A percentile compares a stretch with the other conserved stretches of the same genome.
phyloP scores from a whole-genome alignment of 2,888 invertebrate species.

The Hypomecis atomaria region DNA sequence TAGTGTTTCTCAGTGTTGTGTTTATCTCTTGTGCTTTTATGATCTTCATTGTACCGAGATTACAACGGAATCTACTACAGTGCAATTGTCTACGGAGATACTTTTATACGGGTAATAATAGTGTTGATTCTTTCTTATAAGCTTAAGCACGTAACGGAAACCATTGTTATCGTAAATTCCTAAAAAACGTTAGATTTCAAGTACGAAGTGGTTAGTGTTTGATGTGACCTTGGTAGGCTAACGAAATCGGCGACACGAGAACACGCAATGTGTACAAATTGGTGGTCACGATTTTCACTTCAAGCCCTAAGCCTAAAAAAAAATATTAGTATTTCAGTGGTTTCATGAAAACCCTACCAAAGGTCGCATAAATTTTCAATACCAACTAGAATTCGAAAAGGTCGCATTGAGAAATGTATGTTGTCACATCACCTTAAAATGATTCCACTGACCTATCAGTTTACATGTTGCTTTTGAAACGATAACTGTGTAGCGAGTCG shows the following conservation, averaged over 20 bases:
- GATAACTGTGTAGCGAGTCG: conserved; percentile 39
- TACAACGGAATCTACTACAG: conserved; percentile 43
- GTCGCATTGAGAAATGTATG: conserved; percentile 33
- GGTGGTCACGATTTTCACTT: conserved; percentile 68
- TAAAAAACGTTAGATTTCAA: conserved; percentile 57
- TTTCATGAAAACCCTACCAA: conserved; percentile 8
- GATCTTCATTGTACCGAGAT: conserved; percentile 33
- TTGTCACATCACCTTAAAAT: conserved; percentile 29
- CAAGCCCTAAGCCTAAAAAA: conserved; percentile 30
- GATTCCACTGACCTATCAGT: conserved; percentile 7
- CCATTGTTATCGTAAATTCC: conserved; percentile 53
- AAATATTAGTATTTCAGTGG: conserved; percentile 1
- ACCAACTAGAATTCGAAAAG: conserved; percentile 10
- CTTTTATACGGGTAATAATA: conserved; percentile 47
- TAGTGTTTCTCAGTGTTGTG: conserved; percentile 40
- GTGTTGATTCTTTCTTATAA: conserved; percentile 43
- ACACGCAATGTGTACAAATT: conserved; percentile 70
- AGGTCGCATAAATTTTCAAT: conserved; percentile 10
- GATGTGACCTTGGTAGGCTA: conserved; percentile 71
- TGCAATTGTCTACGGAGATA: conserved; percentile 49
- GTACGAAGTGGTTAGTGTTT: conserved; percentile 56
- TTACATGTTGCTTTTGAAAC: conserved; percentile 2
- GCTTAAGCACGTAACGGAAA: conserved; percentile 25
- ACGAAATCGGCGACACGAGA: conserved; percentile 65
- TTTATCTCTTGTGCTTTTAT: conserved; percentile 36